These are phyloP conservation scores for Delichon dasypus DNA, from an alignment of 2,797 vertebrate genomes.

Conservation along the genomic window DNA sequence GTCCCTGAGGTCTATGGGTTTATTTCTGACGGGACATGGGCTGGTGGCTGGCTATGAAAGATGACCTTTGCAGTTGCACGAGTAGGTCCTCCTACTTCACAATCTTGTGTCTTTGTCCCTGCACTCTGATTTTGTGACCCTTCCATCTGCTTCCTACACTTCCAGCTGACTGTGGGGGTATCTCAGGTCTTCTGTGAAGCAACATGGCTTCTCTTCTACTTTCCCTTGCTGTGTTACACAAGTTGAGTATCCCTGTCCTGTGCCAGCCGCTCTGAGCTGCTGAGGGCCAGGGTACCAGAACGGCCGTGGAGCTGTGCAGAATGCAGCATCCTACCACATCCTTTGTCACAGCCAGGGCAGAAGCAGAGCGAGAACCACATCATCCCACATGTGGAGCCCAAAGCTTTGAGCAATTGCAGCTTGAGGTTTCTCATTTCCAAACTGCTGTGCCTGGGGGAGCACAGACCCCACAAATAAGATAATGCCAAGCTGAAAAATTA, in stretches of 20 bases:
- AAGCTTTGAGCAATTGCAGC: background rate
- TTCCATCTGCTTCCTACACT: background rate
- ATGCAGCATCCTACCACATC: background rate
- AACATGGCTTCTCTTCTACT: background rate
- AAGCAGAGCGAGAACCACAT: background rate
- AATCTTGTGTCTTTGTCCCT: background rate
- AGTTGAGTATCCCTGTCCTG: fast-evolving
- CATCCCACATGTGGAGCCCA: fast-evolving
- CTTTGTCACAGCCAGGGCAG: background rate
- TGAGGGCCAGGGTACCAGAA: background rate
- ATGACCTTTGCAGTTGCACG: background rate
- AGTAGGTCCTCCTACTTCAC: background rate
- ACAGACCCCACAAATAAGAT: background rate
- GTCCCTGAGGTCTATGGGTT: background rate
- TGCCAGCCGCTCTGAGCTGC: fast-evolving
- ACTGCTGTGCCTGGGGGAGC: background rate
- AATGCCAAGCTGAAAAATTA: background rate
- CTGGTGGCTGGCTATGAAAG: background rate
- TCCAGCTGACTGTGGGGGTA: background rate
- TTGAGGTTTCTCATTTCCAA: background rate
- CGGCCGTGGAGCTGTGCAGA: background rate
- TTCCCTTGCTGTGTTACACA: fast-evolving
- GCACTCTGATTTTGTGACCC: background rate
- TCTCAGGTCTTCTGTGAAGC: background rate
- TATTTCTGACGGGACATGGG: background rate